A percentile compares a stretch with the other conserved stretches of the same genome.
phyloP scores from a whole-genome alignment of 2,113 vertebrate genomes.

The Cromileptes altivelis region DNA sequence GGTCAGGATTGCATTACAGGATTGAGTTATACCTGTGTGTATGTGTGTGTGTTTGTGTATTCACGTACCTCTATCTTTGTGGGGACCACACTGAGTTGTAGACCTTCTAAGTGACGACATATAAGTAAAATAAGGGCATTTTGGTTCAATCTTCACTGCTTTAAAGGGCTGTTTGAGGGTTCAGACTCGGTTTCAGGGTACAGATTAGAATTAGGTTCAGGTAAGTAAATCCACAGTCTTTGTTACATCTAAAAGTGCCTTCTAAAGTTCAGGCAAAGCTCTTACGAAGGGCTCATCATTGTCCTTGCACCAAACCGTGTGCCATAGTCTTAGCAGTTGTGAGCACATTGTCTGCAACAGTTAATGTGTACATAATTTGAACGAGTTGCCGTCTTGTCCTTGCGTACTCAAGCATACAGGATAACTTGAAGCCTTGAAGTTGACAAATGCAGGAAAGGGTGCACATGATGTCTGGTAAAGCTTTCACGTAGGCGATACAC shows the following conservation, averaged over 20 bases:
- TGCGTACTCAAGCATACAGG: background rate
- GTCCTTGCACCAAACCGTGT: background rate
- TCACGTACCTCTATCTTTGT: constrained; percentile 5
- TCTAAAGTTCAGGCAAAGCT: background rate
- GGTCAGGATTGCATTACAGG: constrained; percentile 77
- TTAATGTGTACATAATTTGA: background rate
- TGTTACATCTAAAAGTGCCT: background rate
- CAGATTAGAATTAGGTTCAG: background rate
- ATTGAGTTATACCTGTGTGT: constrained; percentile 65
- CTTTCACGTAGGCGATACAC: background rate
- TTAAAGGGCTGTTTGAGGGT: background rate
- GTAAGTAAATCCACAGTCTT: background rate
- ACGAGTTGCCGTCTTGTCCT: too few relatives aligned
- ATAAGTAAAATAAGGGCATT: background rate
- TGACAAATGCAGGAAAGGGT: background rate
- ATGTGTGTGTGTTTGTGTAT: constrained; percentile 6
- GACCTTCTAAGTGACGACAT: background rate
- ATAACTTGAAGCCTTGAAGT: background rate
- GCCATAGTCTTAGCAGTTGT: background rate
- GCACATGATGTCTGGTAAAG: constrained; percentile 1
- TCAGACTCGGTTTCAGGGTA: background rate
- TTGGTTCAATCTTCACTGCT: background rate
- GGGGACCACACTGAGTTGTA: constrained; percentile 13
- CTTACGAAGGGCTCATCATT: background rate
- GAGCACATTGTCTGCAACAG: background rate